Evolutionary conservation across 2,888 invertebrate species (phyloP).

Genomic region (Taphrorychus bicolor): DNA sequence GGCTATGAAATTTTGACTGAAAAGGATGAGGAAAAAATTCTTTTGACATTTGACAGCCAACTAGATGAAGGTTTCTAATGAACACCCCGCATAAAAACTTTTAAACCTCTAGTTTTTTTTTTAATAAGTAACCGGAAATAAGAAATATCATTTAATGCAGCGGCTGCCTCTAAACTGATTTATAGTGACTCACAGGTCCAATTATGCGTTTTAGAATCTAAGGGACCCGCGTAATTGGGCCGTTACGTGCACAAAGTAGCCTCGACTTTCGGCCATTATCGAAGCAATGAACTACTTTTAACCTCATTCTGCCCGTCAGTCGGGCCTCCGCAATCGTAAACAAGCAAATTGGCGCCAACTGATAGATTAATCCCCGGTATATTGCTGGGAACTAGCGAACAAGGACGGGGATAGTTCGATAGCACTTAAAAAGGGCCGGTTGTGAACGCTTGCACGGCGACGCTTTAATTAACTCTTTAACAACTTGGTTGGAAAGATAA

Average conservation of each 20-base stretch:
- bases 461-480: not conserved
- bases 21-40: too few relatives aligned
- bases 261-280: slow-evolving; percentile 16
- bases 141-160: too few relatives aligned
- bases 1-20: too few relatives aligned
- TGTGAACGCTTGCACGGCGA: not conserved
- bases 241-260: slow-evolving; percentile 15
- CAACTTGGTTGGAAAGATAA: not conserved
- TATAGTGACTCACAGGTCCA: not conserved
- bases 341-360: slow-evolving; percentile 18
- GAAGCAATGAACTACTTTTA: slow-evolving; percentile 14
- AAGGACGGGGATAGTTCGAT: not conserved
- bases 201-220: not conserved
- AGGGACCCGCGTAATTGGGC: not conserved
- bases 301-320: slow-evolving; percentile 11
- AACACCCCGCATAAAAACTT: too few relatives aligned
- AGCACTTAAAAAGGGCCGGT: not conserved
- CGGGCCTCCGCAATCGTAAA: slow-evolving; percentile 13
- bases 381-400: not conserved
- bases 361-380: not conserved
- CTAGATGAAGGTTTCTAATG: too few relatives aligned
- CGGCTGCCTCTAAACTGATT: too few relatives aligned
- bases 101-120: too few relatives aligned
- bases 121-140: too few relatives aligned
- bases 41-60: too few relatives aligned